Evolutionary conservation across 1,140 invertebrate species (phyloP), one percentile per base, ranked within the genome.

Genomic region (Ceratina japonica): DNA sequence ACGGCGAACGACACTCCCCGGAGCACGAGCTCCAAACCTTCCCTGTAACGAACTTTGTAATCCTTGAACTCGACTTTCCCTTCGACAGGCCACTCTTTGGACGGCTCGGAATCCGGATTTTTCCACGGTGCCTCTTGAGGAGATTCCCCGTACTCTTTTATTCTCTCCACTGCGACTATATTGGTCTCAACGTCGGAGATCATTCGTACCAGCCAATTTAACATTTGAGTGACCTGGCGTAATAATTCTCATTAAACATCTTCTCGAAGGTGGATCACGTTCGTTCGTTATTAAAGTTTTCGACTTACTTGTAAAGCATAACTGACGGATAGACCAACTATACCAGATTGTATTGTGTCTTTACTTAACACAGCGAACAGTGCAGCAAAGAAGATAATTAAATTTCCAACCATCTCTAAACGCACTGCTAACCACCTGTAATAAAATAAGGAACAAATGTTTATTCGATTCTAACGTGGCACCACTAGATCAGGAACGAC

Each of bases 191-290:
- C 95, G 87, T 99, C 98, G 8, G 97, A 97, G 0, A 97, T 97
- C 98, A 99, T 99, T 79, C 98, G 94, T 10, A 99, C 98, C 79
- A 99, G 93, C 98, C 97, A 99, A 91, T 99, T 99, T 10, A 99
- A 92, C 0, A 97, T 98, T 94, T 98, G 97, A 0, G 98, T 99
- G 63, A 99, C 95, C 95, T 96, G n/a, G n/a, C n/a, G n/a, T n/a
- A n/a, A n/a, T n/a, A n/a, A 70, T 68, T 51, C 61, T 63, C 63
- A 44, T 70, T 73, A 15, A 27, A 37, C 24, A 44, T n/a, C 51
- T 3, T 71, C 27, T 12, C 37, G 22, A 20, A 37, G 54, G 22
- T 12, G 18, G 31, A 0, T 44, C 66, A 74, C 37, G 37, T 44
- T 44, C 37, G 10, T 44, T 52, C 69, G 75, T 22, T 56, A n/a